Evolutionary conservation across 53 echinoderm and acorn worm species (phyloP), one percentile per base, ranked within the genome.

Genomic region (Patiria pectinifera): DNA sequence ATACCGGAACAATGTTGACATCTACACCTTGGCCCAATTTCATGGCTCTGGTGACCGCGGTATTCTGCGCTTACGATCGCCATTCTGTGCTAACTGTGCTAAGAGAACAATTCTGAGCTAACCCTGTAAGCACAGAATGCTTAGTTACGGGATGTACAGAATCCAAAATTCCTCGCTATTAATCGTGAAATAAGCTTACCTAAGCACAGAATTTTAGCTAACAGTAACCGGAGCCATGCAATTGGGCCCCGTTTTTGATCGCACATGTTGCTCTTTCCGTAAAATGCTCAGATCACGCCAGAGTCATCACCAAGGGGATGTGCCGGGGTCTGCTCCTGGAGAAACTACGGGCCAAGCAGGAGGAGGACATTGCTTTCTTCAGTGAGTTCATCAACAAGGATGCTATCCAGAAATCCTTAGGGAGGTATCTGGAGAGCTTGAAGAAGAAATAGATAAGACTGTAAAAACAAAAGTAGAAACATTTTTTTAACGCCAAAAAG

Each of bases 331-430:
- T 59, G 25, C 93, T 93, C 16, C 71, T 96, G 49, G 84, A 86
- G 24, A 88, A 93, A 48, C 80, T 96, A 15, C 3, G 76, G 48
- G 84, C 91, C 49, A 82, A 80, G 35, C 82, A 92, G 35, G 93
- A 96, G 6, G 90, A 95, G 22, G 96, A 96, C 60, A 93, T 95
- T 49, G 81, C 83, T n/a, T 93, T 89, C 93, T 95, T 95, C 76
- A 92, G 92, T 62, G 91, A 89, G 15, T 95, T 95, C 49, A 89
- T 96, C 25, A 91, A 91, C 79, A 93, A 93, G 45, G 92, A 91
- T 2, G 23, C 82, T 8, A 80, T 93, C 48, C 96, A 96, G 59
- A 87, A 93, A 14, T 69, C 91, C 71, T 61, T 96, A 4, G 96
- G 93, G 43, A 82, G 25, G 48, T 96, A 96, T 47, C 48, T 96